Percentiles rank a stretch among this genome's conserved stretches.
These are phyloP conservation scores for Zygaena filipendulae DNA, from an alignment of 2,888 invertebrate species.

Conservation along the genomic window DNA sequence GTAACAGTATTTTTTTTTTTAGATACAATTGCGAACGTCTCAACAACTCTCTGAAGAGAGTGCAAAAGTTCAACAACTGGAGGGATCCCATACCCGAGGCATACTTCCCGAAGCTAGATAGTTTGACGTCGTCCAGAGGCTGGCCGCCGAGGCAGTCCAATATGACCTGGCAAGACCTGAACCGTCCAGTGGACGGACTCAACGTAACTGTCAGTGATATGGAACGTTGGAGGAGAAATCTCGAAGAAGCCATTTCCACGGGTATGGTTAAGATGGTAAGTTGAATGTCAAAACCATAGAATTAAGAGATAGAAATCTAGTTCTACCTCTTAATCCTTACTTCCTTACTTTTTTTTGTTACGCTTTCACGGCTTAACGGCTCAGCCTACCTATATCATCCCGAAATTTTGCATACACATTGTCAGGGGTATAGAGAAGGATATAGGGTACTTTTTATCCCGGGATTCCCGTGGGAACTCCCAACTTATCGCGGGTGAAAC, in stretches of 20 bases:
- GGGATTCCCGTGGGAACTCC: no score
- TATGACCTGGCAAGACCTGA: conserved; percentile 71
- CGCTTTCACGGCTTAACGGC: no score
- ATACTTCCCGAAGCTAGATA: conserved; percentile 85
- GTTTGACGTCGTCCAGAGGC: conserved; percentile 73
- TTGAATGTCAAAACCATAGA: no score
- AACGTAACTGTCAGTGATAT: conserved; percentile 72
- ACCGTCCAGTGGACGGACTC: conserved; percentile 72
- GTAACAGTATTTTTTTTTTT: conserved; percentile 5
- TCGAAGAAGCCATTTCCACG: conserved; percentile 79
- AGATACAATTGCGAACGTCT: conserved; percentile 84
- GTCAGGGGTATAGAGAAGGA: no score
- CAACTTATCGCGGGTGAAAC: no score
- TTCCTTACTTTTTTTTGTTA: no score
- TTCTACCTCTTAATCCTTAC: no score
- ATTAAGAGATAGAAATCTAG: no score
- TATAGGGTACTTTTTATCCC: no score
- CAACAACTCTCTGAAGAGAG: conserved; percentile 74
- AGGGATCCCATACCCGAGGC: conserved; percentile 78
- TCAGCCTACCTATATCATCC: no score
- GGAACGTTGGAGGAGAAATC: conserved; percentile 79
- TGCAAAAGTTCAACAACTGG: conserved; percentile 73
- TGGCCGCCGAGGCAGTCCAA: conserved; percentile 77
- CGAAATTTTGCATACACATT: no score
- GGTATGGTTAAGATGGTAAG: conserved; percentile 71